Conservation (phyloP, 2,888 invertebrate species). For the Acanthococcus lagerstroemiae region DNA sequence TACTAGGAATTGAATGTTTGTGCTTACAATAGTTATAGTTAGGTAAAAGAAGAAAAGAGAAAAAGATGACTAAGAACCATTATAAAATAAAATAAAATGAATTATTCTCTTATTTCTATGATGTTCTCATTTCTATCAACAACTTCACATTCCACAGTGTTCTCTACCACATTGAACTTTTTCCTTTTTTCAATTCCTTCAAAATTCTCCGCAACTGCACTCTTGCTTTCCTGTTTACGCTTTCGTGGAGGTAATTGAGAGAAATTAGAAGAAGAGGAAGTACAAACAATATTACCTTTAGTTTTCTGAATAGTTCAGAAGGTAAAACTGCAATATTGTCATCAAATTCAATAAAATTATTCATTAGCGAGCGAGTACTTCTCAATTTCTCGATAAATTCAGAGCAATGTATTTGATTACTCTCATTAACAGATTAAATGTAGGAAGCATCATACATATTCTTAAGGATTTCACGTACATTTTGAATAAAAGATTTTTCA, state of each 20-base stretch:
- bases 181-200: neutral
- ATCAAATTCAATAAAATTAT: neutral
- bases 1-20: too few species aligned
- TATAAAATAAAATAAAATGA: too few species aligned
- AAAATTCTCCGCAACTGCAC: neutral
- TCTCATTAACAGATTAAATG: neutral
- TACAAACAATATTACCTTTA: neutral
- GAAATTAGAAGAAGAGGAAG: neutral
- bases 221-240: neutral
- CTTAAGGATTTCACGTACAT: neutral
- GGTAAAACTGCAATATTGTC: neutral
- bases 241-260: neutral
- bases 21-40: too few species aligned
- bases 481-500: neutral
- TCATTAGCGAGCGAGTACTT: neutral
- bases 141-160: neutral
- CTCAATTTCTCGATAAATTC: neutral
- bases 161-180: neutral
- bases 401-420: neutral
- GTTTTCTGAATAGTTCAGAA: neutral
- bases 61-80: too few species aligned
- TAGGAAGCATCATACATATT: neutral
- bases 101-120: neutral
- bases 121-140: neutral
- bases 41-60: too few species aligned